Percentiles rank a stretch among this genome's conserved stretches.
phyloP scores from a whole-genome alignment of 2,888 invertebrate species.

The Uloborus plumipes region DNA sequence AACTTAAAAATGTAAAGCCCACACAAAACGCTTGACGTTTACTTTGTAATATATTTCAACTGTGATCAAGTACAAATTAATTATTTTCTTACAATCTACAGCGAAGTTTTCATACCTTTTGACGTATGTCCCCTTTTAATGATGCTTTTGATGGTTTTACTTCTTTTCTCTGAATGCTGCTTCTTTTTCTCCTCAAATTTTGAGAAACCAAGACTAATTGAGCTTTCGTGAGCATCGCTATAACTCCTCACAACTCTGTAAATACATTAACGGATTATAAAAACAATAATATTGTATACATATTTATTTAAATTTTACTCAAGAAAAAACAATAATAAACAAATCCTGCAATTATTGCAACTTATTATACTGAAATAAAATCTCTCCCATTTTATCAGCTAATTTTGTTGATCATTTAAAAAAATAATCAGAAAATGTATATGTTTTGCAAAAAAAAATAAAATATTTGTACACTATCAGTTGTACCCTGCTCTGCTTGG shows the following conservation, averaged over 20 bases:
- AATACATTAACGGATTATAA: not conserved
- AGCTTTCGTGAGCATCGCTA: slow-evolving; percentile 65
- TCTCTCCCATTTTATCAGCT: too few species aligned
- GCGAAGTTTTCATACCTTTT: slow-evolving; percentile 68
- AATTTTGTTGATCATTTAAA: too few species aligned
- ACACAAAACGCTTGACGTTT: not conserved
- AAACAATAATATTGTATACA: not conserved
- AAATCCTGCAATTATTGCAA: too few species aligned
- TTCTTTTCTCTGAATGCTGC: slow-evolving; percentile 83
- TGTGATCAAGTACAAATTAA: too few species aligned
- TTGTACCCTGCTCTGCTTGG: too few species aligned
- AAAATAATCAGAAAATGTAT: too few species aligned
- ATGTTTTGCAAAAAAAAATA: too few species aligned
- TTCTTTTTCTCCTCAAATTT: slow-evolving; percentile 90
- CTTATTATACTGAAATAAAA: too few species aligned
- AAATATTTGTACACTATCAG: too few species aligned
- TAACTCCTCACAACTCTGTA: slow-evolving; percentile 45
- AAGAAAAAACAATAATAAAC: too few species aligned
- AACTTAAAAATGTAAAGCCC: too few species aligned
- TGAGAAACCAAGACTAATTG: slow-evolving; percentile 76
- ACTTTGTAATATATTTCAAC: not conserved
- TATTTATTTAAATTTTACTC: not conserved
- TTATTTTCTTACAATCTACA: not conserved
- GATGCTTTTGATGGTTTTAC: slow-evolving; percentile 82
- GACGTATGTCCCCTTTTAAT: slow-evolving; percentile 77